Evolutionary conservation across 2,888 invertebrate species (phyloP).

Genomic region (Drosophila aldrichi): DNA sequence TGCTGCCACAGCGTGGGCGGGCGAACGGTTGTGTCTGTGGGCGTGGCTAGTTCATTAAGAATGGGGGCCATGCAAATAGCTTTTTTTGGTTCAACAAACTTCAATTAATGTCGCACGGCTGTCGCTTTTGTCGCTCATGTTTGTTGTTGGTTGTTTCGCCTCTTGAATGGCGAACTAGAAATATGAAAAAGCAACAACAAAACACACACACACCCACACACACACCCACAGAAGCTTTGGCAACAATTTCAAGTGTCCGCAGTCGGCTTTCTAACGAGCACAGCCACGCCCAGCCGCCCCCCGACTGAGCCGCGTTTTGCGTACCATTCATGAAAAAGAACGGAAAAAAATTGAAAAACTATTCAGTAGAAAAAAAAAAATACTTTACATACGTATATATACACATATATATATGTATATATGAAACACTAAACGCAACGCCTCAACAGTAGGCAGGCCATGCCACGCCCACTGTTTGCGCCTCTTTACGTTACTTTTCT

Average conservation of each 20-base stretch:
- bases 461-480: background rate
- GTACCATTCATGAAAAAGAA: conserved; percentile 50
- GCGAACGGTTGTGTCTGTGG: background rate
- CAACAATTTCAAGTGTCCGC: conserved; percentile 70
- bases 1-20: conserved; percentile 14
- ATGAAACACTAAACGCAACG: conserved; percentile 48
- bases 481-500: background rate
- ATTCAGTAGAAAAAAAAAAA: conserved; percentile 41
- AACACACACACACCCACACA: conserved; percentile 5
- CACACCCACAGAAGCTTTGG: conserved; percentile 29
- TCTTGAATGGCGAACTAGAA: conserved; percentile 54
- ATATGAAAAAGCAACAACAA: conserved; percentile 22
- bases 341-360: conserved; percentile 44
- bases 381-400: too few relatives aligned
- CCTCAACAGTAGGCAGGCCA: conserved; percentile 29
- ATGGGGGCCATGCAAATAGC: conserved; percentile 65
- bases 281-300: conserved; percentile 11
- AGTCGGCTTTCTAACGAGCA: conserved; percentile 60
- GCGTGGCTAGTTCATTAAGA: conserved; percentile 25
- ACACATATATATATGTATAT: background rate
- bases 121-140: conserved; percentile 57
- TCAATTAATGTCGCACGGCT: conserved; percentile 74
- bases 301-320: conserved; percentile 33
- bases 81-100: conserved; percentile 78
- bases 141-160: conserved; percentile 51